Conservation (phyloP, 1,140 invertebrate species). For the Venturia canescens region DNA sequence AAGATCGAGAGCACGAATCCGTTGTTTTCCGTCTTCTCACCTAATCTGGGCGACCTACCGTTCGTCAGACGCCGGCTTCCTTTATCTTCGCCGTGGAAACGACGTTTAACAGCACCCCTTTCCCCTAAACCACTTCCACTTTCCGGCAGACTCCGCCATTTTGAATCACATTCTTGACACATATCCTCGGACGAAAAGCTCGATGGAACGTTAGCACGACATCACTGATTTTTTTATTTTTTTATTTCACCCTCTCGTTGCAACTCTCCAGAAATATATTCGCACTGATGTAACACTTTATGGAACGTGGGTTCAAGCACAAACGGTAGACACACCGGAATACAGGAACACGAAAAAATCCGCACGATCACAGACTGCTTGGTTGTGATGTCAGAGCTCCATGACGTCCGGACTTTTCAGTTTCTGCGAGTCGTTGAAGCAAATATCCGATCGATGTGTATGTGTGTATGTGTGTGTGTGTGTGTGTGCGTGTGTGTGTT, state of each 20-base stretch:
- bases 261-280: neutral
- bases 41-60: constrained; percentile 29
- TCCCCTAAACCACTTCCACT: neutral
- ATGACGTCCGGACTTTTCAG: neutral
- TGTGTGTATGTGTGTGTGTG: neutral
- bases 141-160: constrained; percentile 17
- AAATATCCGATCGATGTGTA: constrained; percentile 19
- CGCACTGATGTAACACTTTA: constrained; percentile 5
- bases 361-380: neutral
- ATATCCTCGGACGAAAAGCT: neutral
- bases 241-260: neutral
- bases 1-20: constrained; percentile 2
- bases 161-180: constrained; percentile 27
- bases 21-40: neutral
- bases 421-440: neutral
- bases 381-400: neutral
- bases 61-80: constrained; percentile 23
- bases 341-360: constrained; percentile 13
- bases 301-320: constrained; percentile 17
- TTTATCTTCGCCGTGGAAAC: constrained; percentile 11
- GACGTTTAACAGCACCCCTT: neutral
- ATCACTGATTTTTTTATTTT: neutral
- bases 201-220: neutral
- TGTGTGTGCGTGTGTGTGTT: neutral
- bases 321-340: constrained; percentile 20